A percentile compares a stretch with the other conserved stretches of the same genome.
Conservation (phyloP, 2,888 invertebrate species). For the Trissolcus japonicus region DNA sequence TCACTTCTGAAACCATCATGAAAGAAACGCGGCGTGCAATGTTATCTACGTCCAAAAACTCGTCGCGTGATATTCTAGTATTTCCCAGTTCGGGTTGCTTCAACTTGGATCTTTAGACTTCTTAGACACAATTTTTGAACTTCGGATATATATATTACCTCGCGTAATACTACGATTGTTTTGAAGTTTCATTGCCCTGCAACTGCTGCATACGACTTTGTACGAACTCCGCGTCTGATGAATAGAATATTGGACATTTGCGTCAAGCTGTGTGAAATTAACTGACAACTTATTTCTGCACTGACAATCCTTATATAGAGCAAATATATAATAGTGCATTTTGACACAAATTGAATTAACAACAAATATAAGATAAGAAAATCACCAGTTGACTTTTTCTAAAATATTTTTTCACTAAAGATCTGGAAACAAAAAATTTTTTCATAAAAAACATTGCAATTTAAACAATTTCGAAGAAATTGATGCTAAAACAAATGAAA, state of each 20-base stretch:
- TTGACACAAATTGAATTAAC: too few relatives aligned
- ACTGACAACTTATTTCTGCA: too few relatives aligned
- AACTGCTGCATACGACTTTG: constrained; percentile 30
- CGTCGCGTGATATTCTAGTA: constrained; percentile 55
- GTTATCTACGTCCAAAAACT: constrained; percentile 55
- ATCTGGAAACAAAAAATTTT: too few relatives aligned
- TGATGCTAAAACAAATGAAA: too few relatives aligned
- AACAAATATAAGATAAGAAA: too few relatives aligned
- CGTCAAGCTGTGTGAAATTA: too few relatives aligned
- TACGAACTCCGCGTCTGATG: constrained; percentile 22
- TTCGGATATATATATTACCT: constrained; percentile 49
- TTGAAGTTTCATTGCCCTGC: constrained; percentile 40
- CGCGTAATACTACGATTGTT: constrained; percentile 35
- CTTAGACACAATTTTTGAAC: constrained; percentile 51
- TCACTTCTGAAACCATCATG: constrained; percentile 55
- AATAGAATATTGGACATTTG: constrained; percentile 33
- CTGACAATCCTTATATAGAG: too few relatives aligned
- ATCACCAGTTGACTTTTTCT: too few relatives aligned
- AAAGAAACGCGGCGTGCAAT: constrained; percentile 53
- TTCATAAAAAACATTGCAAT: too few relatives aligned
- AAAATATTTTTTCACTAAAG: too few relatives aligned
- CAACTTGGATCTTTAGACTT: constrained; percentile 48
- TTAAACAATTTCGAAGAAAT: too few relatives aligned
- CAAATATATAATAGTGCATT: too few relatives aligned
- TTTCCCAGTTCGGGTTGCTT: constrained; percentile 53